Evolutionary conservation across 2,888 invertebrate genomes (phyloP), one percentile per base, ranked within the genome.

Genomic region (Drosophila helvetica): DNA sequence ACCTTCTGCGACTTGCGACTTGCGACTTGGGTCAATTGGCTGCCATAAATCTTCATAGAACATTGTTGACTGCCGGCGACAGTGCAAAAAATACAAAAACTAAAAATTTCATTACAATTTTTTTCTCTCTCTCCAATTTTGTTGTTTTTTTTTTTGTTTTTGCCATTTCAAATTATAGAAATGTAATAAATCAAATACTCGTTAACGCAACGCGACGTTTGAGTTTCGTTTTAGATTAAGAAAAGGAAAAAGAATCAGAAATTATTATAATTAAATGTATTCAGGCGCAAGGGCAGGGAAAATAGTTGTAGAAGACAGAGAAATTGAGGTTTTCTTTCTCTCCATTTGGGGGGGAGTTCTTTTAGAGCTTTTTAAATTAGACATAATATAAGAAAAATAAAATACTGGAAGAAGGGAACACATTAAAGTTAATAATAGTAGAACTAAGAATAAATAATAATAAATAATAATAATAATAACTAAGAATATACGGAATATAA

Each of bases 21-120:
- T 60, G 52, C 66, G 57, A 68, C 85, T 73, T 63, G 80, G 81
- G 84, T 89, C 89, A 84, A 84, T 84, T 88, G 84, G 70, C 46
- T 53, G 65, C 59, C 83, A 89, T 85, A 85, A 85, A 85, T 85
- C 85, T 89, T 89, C 89, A 87, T 85, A 88, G 88, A 87, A 72
- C 65, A 54, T 48, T 48, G 77, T 75, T 77, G 80, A 81, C 88
- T 89, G 69, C 58, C 80, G 88, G 83, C 86, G 83, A 79, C 88
- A 82, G 77, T 72, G 80, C 71, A 74, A 67, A 84, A 56, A 56
- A 53, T 53, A 45, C 48, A 71, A 57, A 65, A 65, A 65, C 7
- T 57, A 46, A 57, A 38, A 67, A 66, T 58, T 85, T 81, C 88
- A 87, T 89, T 84, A 88, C 62, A 78, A 70, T 60, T 38, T 66